A percentile compares a stretch with the other conserved stretches of the same genome.
These are phyloP conservation scores for Dunckerocampus dactyliophorus DNA, from an alignment of 2,113 vertebrate species.

Conservation along the genomic window DNA sequence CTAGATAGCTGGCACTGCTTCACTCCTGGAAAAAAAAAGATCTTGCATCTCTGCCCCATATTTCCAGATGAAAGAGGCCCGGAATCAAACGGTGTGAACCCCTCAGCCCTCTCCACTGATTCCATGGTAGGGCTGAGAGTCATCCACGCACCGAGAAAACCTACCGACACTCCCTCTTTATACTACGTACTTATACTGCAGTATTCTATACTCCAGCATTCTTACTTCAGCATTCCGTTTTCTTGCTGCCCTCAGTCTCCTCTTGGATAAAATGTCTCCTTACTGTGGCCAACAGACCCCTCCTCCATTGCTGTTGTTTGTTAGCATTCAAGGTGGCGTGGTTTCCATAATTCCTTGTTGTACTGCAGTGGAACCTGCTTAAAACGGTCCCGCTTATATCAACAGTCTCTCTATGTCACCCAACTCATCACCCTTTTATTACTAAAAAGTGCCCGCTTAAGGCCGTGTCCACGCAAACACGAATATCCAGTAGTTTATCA, in stretches of 20 bases:
- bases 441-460: background rate
- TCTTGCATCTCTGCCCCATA: conserved; percentile 50
- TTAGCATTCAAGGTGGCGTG: background rate
- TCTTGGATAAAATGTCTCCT: too few relatives aligned
- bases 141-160: conserved; percentile 25
- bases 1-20: conserved; percentile 37
- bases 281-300: too few relatives aligned
- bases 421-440: too few relatives aligned
- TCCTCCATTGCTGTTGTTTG: background rate
- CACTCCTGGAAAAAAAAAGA: conserved; percentile 27
- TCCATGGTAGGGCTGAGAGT: conserved; percentile 19
- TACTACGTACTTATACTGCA: background rate
- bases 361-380: too few relatives aligned
- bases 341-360: too few relatives aligned
- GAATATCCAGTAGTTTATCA: too few relatives aligned
- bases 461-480: too few relatives aligned
- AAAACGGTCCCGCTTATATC: too few relatives aligned
- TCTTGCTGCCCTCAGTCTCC: too few relatives aligned
- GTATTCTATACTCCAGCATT: too few relatives aligned
- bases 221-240: too few relatives aligned
- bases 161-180: background rate
- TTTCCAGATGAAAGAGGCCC: conserved; percentile 57
- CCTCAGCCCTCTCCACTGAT: conserved; percentile 22
- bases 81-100: conserved; percentile 56
- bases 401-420: too few relatives aligned